Conservation (phyloP, 1,140 invertebrate genomes). For the Lysiphlebus fabarum region DNA sequence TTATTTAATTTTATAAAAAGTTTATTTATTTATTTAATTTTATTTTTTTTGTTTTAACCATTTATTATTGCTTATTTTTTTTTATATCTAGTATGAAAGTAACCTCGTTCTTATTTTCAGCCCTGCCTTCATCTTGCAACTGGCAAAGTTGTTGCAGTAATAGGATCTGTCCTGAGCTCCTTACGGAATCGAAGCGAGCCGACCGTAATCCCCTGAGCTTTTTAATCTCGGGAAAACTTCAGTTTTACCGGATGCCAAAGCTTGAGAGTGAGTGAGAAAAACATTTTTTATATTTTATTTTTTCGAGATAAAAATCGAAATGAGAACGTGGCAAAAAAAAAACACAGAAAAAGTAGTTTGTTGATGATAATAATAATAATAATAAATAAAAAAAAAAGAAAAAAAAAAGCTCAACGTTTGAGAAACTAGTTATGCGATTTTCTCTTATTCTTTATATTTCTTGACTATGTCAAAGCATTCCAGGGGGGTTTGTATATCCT, state of each 20-base stretch:
- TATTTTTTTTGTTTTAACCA: neutral
- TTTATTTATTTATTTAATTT: too few species aligned
- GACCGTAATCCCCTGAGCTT: constrained; percentile 32
- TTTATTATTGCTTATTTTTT: neutral
- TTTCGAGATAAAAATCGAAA: constrained; percentile 12
- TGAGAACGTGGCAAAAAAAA: neutral
- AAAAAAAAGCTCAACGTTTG: neutral
- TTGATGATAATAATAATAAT: too few species aligned
- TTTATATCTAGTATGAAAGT: constrained; percentile 1
- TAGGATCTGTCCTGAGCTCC: constrained; percentile 33
- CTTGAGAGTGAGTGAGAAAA: neutral
- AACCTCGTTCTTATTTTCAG: neutral
- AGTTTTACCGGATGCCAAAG: constrained; percentile 25
- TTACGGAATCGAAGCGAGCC: constrained; percentile 33
- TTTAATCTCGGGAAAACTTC: constrained; percentile 32
- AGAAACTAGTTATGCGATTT: neutral
- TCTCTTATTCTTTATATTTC: neutral
- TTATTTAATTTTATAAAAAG: neutral
- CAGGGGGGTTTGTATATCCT: neutral
- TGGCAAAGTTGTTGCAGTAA: constrained; percentile 34
- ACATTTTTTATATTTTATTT: neutral
- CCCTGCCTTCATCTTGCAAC: constrained; percentile 11
- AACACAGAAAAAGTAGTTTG: neutral
- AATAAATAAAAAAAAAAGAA: neutral
- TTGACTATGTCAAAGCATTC: constrained; percentile 1